These are phyloP conservation scores for Muricea muricata DNA, from an alignment of 92 coral and sea anemone genomes.

Conservation along the genomic window DNA sequence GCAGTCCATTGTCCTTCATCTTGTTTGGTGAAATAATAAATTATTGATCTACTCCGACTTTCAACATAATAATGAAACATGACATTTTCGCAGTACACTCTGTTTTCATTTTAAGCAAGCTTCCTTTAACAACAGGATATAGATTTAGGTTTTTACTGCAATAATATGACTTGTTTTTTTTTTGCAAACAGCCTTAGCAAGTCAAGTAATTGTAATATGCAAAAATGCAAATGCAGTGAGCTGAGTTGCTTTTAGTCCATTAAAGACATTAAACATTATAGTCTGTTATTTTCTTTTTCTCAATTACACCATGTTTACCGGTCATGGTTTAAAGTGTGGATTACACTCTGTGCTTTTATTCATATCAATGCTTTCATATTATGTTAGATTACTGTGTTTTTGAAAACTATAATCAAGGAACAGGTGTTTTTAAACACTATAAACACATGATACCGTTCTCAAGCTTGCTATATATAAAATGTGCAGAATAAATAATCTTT, in stretches of 20 bases:
- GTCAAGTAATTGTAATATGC: neutral
- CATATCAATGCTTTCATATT: neutral
- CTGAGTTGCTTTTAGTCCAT: neutral
- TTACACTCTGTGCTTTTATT: neutral
- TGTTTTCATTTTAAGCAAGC: neutral
- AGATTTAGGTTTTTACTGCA: neutral
- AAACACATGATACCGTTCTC: no score
- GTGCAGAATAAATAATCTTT: neutral
- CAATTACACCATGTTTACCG: no score
- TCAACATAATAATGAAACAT: neutral
- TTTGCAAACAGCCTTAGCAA: no score
- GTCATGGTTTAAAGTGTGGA: neutral
- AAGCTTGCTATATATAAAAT: neutral
- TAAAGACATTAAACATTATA: no score
- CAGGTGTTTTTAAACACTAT: no score
- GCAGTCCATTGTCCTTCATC: conserved; percentile 16
- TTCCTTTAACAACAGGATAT: neutral
- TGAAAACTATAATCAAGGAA: no score
- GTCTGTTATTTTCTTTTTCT: no score
- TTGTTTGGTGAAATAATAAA: conserved; percentile 31
- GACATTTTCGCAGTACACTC: neutral
- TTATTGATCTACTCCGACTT: conserved; percentile 28
- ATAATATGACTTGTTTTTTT: neutral
- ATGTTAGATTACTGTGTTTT: neutral
- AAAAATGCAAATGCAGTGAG: neutral